These are phyloP conservation scores for Merops nubicus DNA, from an alignment of 2,113 vertebrate species.

Conservation along the genomic window DNA sequence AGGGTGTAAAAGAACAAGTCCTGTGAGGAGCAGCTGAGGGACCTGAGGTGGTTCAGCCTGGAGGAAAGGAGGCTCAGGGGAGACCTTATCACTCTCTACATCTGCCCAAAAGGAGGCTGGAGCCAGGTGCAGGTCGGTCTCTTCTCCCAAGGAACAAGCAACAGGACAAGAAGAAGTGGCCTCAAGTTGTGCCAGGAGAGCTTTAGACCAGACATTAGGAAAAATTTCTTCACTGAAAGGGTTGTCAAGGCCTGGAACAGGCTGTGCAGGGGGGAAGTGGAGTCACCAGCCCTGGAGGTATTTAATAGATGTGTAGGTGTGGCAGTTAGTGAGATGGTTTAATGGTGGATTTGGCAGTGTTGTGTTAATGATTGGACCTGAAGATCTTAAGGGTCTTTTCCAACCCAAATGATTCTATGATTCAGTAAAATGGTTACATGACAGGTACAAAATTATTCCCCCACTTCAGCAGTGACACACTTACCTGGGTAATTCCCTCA, in stretches of 20 bases:
- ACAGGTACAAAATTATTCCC: background rate
- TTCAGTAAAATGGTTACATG: background rate
- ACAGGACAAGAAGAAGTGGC: background rate
- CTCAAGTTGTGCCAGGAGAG: background rate
- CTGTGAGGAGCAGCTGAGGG: rapidly evolving
- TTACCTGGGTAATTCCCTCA: background rate
- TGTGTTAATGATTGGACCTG: rapidly evolving
- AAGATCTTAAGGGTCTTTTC: background rate
- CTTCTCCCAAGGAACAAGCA: background rate
- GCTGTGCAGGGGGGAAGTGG: background rate
- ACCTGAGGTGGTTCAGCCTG: background rate
- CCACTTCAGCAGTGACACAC: background rate
- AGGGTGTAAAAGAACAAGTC: background rate
- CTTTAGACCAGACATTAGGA: background rate
- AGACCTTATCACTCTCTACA: background rate
- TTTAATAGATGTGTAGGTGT: rapidly evolving
- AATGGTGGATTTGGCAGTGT: background rate
- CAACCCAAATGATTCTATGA: background rate
- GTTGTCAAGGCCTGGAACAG: background rate
- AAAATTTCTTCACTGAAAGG: background rate
- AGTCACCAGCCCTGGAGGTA: background rate
- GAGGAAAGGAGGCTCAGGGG: background rate
- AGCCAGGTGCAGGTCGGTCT: rapidly evolving
- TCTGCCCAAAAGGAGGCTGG: background rate
- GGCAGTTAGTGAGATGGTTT: background rate